Conservation (phyloP, 1,140 invertebrate species). For the Ruditapes philippinarum region DNA sequence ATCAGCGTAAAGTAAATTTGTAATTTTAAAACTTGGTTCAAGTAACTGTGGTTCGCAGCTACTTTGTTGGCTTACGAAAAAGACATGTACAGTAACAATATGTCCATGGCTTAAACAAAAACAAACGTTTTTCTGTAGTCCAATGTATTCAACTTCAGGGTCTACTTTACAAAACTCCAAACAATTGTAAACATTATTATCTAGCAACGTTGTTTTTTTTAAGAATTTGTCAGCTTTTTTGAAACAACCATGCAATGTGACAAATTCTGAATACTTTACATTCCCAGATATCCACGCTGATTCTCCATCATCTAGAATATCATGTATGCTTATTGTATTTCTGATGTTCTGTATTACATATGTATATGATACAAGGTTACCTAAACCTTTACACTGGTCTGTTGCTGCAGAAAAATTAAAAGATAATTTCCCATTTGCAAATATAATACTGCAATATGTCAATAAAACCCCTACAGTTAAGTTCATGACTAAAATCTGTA, state of each 20-base stretch:
- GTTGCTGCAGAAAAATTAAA: not conserved
- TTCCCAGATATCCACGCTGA: conserved; percentile 14
- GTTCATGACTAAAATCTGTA: too few species aligned
- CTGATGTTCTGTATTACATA: not conserved
- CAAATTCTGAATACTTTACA: not conserved
- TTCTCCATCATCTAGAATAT: not conserved
- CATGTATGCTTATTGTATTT: not conserved
- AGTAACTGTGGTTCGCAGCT: not conserved
- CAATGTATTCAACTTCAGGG: not conserved
- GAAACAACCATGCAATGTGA: not conserved
- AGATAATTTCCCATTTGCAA: not conserved
- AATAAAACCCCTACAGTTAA: too few species aligned
- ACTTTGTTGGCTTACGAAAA: too few species aligned
- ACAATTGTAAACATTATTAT: not conserved
- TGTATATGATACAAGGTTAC: not conserved
- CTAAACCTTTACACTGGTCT: not conserved
- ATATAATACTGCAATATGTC: too few species aligned
- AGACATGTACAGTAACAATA: too few species aligned
- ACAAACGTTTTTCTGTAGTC: not conserved
- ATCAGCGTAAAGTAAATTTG: too few species aligned
- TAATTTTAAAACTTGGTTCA: not conserved
- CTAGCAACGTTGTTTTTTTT: too few species aligned
- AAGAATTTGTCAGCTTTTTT: too few species aligned
- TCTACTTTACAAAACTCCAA: not conserved
- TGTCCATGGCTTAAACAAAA: too few species aligned